Evolutionary conservation across 2,797 vertebrate species (phyloP).

Genomic region (Gastrophryne carolinensis): DNA sequence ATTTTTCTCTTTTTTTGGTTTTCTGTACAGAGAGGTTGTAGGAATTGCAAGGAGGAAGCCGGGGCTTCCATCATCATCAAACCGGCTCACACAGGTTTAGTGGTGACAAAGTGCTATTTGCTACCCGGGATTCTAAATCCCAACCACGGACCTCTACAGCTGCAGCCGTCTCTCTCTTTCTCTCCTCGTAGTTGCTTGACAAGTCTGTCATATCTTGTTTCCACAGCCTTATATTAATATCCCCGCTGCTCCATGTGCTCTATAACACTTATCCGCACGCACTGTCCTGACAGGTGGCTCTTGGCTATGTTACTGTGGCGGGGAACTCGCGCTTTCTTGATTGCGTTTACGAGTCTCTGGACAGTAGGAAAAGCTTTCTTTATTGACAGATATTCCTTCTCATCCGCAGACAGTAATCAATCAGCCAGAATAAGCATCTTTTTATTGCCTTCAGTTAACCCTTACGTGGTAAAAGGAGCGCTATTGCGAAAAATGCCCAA

Average conservation of each 20-base stretch:
- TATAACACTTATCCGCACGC: conserved; percentile 22
- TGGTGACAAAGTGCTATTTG: conserved; percentile 21
- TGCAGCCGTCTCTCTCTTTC: conserved; percentile 8
- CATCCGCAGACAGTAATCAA: conserved; percentile 5
- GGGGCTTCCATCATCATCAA: conserved; percentile 25
- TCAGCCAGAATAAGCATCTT: not conserved
- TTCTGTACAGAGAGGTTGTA: not conserved
- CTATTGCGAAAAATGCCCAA: too few species aligned
- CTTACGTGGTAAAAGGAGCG: too few species aligned
- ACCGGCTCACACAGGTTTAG: conserved; percentile 18
- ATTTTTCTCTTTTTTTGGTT: not conserved
- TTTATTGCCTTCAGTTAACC: not conserved
- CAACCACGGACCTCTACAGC: not conserved
- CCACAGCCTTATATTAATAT: not conserved
- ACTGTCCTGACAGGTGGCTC: not conserved
- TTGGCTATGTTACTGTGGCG: conserved; percentile 1
- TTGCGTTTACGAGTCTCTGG: conserved; percentile 30
- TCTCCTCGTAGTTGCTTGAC: conserved; percentile 2
- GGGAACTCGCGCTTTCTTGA: not conserved
- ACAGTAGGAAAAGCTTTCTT: not conserved
- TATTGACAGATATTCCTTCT: not conserved
- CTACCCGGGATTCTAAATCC: conserved; percentile 12
- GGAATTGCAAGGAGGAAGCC: not conserved
- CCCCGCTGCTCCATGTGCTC: not conserved
- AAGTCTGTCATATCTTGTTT: conserved; percentile 42